Evolutionary conservation across 2,888 invertebrate species (phyloP).

Genomic region (Argynnis bischoffii): DNA sequence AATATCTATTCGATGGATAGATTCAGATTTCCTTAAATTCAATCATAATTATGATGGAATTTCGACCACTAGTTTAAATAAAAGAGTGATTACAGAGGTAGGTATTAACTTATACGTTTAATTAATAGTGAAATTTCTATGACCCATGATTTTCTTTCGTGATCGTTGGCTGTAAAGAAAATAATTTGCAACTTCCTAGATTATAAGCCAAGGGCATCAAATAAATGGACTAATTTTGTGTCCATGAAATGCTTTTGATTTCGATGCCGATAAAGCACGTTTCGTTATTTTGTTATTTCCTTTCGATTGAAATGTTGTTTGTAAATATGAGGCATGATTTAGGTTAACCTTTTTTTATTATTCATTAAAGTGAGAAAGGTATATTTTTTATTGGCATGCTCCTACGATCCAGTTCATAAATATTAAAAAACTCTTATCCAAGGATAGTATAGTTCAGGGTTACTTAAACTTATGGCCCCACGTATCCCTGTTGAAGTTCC

Average conservation of each 20-base stretch:
- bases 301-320: conserved; percentile 9
- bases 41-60: no score
- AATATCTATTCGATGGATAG: no score
- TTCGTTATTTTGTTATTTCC: conserved; percentile 28
- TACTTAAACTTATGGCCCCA: no score
- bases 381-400: neutral
- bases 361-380: neutral
- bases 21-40: no score
- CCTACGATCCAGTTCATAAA: neutral
- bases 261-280: conserved; percentile 67
- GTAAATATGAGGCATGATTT: neutral
- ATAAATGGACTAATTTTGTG: conserved; percentile 63
- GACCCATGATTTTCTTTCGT: conserved; percentile 53
- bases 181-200: conserved; percentile 40
- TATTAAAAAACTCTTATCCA: no score
- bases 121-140: conserved; percentile 4
- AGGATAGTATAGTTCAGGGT: no score
- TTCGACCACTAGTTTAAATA: neutral
- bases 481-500: no score
- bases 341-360: conserved; percentile 2
- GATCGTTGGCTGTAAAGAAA: conserved; percentile 61
- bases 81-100: neutral
- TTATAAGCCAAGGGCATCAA: conserved; percentile 56
- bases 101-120: neutral
- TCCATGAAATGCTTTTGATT: conserved; percentile 55